phyloP scores from a whole-genome alignment of 2,113 vertebrate species.

The Mus spicilegus region DNA sequence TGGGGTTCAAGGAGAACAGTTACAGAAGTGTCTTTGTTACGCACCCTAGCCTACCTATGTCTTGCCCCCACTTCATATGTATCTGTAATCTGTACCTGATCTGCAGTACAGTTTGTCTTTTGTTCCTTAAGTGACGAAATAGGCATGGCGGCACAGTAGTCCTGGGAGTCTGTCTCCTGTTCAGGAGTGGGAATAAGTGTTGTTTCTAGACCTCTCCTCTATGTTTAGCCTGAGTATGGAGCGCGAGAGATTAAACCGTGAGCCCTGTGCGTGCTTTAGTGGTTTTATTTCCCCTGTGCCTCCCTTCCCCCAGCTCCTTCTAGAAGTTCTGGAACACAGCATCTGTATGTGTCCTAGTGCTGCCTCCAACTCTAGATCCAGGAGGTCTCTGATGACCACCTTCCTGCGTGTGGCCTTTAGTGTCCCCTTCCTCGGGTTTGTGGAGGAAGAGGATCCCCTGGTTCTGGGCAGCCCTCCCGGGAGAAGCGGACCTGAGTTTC shows the following conservation, averaged over 20 bases:
- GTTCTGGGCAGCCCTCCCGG: background rate
- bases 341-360: background rate
- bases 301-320: background rate
- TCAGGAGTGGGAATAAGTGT: conserved; percentile 7
- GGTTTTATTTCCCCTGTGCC: conserved; percentile 75
- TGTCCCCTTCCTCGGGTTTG: background rate
- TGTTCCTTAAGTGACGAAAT: conserved; percentile 51
- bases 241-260: conserved; percentile 77
- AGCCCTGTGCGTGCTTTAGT: conserved; percentile 64
- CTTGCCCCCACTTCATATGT: background rate
- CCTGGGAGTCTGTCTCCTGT: conserved; percentile 5
- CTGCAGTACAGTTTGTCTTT: background rate
- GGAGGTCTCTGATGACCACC: background rate
- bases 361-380: background rate
- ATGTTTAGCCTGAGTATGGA: background rate
- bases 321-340: background rate
- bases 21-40: background rate
- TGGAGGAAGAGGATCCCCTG: conserved; percentile 1
- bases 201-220: background rate
- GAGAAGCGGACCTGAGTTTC: conserved; percentile 65
- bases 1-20: background rate
- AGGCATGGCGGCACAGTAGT: conserved; percentile 37
- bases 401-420: background rate
- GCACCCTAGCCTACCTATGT: background rate
- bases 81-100: conserved; percentile 36